phyloP scores from a whole-genome alignment of 2,113 vertebrate genomes.

The Catagonus wagneri region DNA sequence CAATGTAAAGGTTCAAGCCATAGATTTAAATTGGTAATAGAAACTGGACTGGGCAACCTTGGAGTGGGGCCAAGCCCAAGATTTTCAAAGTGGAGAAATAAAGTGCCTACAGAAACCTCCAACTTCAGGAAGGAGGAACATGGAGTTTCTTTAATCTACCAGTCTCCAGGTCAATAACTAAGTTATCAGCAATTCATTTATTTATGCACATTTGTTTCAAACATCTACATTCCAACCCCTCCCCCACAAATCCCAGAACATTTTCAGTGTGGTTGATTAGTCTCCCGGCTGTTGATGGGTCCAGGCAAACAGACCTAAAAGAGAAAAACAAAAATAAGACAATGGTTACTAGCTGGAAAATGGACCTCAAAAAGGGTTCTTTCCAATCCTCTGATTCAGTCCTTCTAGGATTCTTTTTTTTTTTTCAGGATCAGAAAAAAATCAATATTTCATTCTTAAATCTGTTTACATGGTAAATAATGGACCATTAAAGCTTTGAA shows the following conservation, averaged over 20 bases:
- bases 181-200: constrained; percentile 81
- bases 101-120: constrained; percentile 75
- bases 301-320: constrained; percentile 85
- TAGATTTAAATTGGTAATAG: constrained; percentile 77
- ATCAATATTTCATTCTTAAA: constrained; percentile 76
- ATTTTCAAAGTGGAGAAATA: constrained; percentile 69
- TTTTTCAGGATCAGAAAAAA: constrained; percentile 22
- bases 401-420: constrained; percentile 34
- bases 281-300: constrained; percentile 78
- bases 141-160: constrained; percentile 47
- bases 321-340: constrained; percentile 76
- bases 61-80: constrained; percentile 62
- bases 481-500: constrained; percentile 67
- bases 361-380: constrained; percentile 46
- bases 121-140: constrained; percentile 58
- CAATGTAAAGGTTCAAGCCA: constrained; percentile 76
- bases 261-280: constrained; percentile 70
- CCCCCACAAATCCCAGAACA: constrained; percentile 3
- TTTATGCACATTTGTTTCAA: constrained; percentile 79
- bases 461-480: constrained; percentile 61
- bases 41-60: constrained; percentile 75
- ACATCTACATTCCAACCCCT: constrained; percentile 76
- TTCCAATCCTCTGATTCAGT: constrained; percentile 13
- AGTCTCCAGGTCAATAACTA: constrained; percentile 75
- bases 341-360: constrained; percentile 79